phyloP scores from a whole-genome alignment of 2,113 vertebrate genomes.

The Mola mola region DNA sequence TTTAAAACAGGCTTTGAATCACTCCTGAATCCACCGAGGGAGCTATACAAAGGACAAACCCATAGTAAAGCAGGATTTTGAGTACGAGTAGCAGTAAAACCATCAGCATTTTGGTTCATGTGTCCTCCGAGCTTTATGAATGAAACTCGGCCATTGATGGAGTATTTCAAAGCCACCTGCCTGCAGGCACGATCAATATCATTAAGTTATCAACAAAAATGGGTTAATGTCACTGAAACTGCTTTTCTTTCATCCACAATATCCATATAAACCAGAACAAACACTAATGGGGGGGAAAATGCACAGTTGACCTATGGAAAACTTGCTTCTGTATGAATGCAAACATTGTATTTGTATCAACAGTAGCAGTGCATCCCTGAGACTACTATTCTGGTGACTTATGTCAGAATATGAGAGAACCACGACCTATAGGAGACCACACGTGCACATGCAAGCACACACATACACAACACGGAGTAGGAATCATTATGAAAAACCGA shows the following conservation, averaged over 20 bases:
- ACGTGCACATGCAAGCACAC: not conserved
- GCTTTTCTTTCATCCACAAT: constrained; percentile 13
- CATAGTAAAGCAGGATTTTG: not conserved
- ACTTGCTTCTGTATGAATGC: not conserved
- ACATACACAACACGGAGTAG: not conserved
- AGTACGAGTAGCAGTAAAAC: not conserved
- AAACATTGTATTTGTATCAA: constrained; percentile 1
- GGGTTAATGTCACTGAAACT: constrained; percentile 14
- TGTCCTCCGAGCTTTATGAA: constrained; percentile 49
- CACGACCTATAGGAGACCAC: not conserved
- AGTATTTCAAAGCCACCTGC: constrained; percentile 15
- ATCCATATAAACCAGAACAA: constrained; percentile 27
- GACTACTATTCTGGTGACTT: constrained; percentile 5
- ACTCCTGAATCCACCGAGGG: not conserved
- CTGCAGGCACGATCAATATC: constrained; percentile 19
- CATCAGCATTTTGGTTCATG: constrained; percentile 10
- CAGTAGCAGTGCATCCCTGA: constrained; percentile 6
- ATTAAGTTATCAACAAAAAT: constrained; percentile 21
- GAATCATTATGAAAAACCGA: not conserved
- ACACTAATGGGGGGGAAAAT: not conserved
- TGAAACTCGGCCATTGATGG: constrained; percentile 38
- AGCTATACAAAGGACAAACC: constrained; percentile 2
- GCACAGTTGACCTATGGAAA: not conserved
- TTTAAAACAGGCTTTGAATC: constrained; percentile 30
- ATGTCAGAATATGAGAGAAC: constrained; percentile 12